Evolutionary conservation across 2,113 vertebrate genomes (phyloP).

Genomic region (Menura novaehollandiae): DNA sequence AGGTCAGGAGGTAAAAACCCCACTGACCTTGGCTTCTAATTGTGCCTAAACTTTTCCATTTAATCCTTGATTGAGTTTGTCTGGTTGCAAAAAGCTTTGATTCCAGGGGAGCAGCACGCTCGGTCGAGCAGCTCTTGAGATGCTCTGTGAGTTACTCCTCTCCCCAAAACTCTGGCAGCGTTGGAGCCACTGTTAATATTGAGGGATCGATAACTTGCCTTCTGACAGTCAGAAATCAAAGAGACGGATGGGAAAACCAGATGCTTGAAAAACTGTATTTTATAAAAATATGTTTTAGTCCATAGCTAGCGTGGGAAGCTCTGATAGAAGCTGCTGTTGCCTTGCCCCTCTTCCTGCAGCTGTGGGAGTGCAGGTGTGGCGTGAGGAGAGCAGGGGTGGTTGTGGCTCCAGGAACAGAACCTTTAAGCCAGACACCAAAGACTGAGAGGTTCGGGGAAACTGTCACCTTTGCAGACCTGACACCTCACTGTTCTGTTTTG

Average conservation of each 20-base stretch:
- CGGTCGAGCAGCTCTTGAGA: not conserved
- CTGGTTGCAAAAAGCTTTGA: not conserved
- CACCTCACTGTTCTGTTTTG: not conserved
- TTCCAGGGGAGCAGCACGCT: fast-evolving
- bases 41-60: not conserved
- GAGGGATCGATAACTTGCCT: not conserved
- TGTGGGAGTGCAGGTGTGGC: not conserved
- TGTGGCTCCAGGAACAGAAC: not conserved
- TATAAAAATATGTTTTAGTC: not conserved
- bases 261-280: not conserved
- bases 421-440: not conserved
- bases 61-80: not conserved
- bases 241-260: not conserved
- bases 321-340: not conserved
- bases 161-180: not conserved
- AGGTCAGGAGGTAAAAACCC: not conserved
- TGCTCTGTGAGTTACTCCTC: not conserved
- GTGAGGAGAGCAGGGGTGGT: not conserved
- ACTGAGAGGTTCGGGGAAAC: not conserved
- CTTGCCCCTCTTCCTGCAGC: not conserved
- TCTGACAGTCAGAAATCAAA: not conserved
- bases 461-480: not conserved
- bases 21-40: not conserved
- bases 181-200: not conserved
- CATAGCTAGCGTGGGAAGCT: not conserved